Evolutionary conservation across 2,888 invertebrate genomes (phyloP).

Genomic region (Steinernema carpocapsae): DNA sequence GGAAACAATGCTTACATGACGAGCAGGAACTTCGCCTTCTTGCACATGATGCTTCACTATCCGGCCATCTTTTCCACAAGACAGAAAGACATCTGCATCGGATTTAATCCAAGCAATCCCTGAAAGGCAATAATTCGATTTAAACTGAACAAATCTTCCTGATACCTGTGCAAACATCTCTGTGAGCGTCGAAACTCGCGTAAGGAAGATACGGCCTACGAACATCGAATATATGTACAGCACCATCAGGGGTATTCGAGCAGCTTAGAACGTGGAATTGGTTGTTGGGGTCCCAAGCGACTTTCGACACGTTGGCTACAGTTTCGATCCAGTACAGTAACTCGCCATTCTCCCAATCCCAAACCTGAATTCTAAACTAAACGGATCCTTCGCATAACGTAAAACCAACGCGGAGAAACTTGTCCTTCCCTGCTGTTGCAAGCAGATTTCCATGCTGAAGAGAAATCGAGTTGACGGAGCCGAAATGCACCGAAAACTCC

Average conservation of each 20-base stretch:
- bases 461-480: constrained; percentile 20
- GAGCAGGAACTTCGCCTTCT: constrained; percentile 8
- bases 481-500: constrained; percentile 8
- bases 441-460: background rate
- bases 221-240: constrained; percentile 2
- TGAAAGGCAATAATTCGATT: too few relatives aligned
- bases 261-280: constrained; percentile 9
- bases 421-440: constrained; percentile 19
- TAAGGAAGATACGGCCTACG: constrained; percentile 1
- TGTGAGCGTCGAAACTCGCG: constrained; percentile 16
- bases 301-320: constrained; percentile 2
- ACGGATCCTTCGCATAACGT: background rate
- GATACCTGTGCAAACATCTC: constrained; percentile 1
- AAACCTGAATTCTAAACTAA: background rate
- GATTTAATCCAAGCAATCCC: background rate
- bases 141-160: background rate
- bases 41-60: background rate
- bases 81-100: background rate
- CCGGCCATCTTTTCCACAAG: constrained; percentile 14
- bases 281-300: constrained; percentile 6
- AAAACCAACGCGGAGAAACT: background rate
- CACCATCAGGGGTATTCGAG: background rate
- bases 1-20: constrained; percentile 4
- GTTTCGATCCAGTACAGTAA: constrained; percentile 20
- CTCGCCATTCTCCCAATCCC: background rate